phyloP scores from a whole-genome alignment of 1,140 invertebrate genomes.

The Drosophila pachea region DNA sequence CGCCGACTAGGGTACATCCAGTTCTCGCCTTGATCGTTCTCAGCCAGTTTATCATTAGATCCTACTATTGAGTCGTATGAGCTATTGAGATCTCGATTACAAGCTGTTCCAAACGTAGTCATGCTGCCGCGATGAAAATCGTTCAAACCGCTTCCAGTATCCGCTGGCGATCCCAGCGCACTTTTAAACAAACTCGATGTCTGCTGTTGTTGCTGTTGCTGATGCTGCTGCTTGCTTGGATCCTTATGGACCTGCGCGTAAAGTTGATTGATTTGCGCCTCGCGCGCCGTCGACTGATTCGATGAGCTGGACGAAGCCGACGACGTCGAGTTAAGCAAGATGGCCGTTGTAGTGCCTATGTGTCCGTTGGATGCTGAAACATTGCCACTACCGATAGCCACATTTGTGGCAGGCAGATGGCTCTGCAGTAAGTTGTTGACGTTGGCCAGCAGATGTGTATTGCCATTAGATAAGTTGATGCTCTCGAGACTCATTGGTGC shows the following conservation, averaged over 20 bases:
- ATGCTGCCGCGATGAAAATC: conserved; percentile 76
- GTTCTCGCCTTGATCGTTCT: conserved; percentile 74
- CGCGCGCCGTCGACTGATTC: conserved; percentile 66
- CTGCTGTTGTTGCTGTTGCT: conserved; percentile 20
- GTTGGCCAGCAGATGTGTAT: conserved; percentile 63
- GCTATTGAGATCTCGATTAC: conserved; percentile 78
- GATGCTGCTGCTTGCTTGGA: conserved; percentile 69
- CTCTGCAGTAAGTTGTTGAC: conserved; percentile 69
- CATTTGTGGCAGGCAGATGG: conserved; percentile 56
- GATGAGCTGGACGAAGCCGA: conserved; percentile 68
- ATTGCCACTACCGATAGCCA: conserved; percentile 34
- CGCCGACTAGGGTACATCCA: conserved; percentile 78
- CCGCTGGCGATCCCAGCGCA: conserved; percentile 62
- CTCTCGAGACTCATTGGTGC: conserved; percentile 32
- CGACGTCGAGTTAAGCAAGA: conserved; percentile 68
- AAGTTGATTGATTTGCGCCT: conserved; percentile 76
- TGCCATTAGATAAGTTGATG: conserved; percentile 70
- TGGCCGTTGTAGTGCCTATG: conserved; percentile 70
- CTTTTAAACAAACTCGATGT: conserved; percentile 72
- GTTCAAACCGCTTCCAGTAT: conserved; percentile 57
- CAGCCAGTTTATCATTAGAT: conserved; percentile 78
- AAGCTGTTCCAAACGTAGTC: conserved; percentile 69
- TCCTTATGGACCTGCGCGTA: conserved; percentile 79
- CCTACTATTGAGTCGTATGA: conserved; percentile 78
- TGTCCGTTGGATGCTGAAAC: conserved; percentile 53